Conservation (phyloP, 2,797 vertebrate genomes). For the Delichon dasypus region DNA sequence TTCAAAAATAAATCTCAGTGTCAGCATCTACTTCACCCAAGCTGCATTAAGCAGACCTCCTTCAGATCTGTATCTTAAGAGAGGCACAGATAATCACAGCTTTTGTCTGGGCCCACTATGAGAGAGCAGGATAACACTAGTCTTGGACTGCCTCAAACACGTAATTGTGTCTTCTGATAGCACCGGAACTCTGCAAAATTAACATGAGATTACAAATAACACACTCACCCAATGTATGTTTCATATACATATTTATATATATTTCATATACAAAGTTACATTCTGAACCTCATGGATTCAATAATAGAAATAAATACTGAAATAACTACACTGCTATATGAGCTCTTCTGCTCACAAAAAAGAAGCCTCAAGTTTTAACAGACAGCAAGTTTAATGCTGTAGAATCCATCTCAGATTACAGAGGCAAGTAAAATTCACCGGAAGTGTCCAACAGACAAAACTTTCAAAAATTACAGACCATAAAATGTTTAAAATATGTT, state of each 20-base stretch:
- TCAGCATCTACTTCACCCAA: not conserved
- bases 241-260: constrained; percentile 93
- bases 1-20: not conserved
- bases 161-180: not conserved
- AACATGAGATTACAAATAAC: constrained; percentile 49
- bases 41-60: not conserved
- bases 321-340: constrained; percentile 86
- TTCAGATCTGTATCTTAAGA: not conserved
- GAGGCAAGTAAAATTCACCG: constrained; percentile 80
- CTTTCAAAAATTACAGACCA: constrained; percentile 79
- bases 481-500: constrained; percentile 83
- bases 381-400: constrained; percentile 77
- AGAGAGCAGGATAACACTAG: not conserved
- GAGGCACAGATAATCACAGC: too few species aligned
- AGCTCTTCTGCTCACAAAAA: constrained; percentile 77
- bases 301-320: constrained; percentile 99
- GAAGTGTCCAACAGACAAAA: constrained; percentile 77
- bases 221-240: constrained; percentile 72
- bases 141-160: not conserved
- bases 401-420: constrained; percentile 77
- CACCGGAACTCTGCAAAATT: not conserved
- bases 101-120: not conserved
- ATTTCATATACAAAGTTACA: constrained; percentile 99
- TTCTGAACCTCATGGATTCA: constrained; percentile 94
- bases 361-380: constrained; percentile 77